Conservation (phyloP, 2,113 vertebrate genomes). For the Hiodon alosoides region DNA sequence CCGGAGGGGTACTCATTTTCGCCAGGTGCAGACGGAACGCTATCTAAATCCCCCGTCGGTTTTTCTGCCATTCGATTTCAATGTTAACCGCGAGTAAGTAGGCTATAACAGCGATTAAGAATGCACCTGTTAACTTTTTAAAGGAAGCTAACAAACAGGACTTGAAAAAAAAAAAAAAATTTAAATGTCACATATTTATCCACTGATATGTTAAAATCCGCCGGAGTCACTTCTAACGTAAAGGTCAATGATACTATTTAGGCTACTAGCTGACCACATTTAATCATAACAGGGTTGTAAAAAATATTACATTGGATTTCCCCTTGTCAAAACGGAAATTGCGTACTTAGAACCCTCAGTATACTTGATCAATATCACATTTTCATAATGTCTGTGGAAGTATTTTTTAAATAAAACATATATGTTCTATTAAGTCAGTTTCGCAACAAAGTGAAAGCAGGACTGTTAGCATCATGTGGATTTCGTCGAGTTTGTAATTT, state of each 20-base stretch:
- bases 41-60: constrained; percentile 19
- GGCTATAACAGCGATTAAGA: no score
- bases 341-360: neutral
- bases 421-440: neutral
- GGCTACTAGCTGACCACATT: neutral
- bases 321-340: constrained; percentile 33
- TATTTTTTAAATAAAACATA: no score
- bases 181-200: neutral
- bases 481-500: no score
- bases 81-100: no score
- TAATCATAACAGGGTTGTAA: neutral
- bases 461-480: no score
- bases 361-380: neutral
- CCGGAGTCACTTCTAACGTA: neutral
- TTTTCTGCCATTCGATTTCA: constrained; percentile 52
- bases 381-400: neutral
- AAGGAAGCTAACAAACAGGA: neutral
- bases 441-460: no score
- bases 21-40: constrained; percentile 46
- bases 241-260: neutral
- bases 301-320: constrained; percentile 33
- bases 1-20: constrained; percentile 72
- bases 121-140: neutral
- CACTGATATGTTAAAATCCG: constrained; percentile 7
- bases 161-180: neutral